These are phyloP conservation scores for Epirrhoe tristata DNA, from an alignment of 2,888 invertebrate genomes.

Conservation along the genomic window DNA sequence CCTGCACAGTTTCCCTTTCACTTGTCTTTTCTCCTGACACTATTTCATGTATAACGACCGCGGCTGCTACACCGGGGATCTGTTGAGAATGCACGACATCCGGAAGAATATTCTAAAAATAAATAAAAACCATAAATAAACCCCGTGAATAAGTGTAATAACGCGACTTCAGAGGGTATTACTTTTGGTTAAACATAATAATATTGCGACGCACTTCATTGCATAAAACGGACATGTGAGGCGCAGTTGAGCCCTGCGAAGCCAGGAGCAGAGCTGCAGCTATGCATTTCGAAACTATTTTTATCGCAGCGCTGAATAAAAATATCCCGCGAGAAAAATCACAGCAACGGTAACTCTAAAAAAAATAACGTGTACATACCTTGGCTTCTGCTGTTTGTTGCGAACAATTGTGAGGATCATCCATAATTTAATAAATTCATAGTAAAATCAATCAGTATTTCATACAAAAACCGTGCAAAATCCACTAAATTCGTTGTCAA, in stretches of 20 bases:
- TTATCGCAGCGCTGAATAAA: slow-evolving; percentile 64
- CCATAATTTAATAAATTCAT: slow-evolving; percentile 81
- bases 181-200: slow-evolving; percentile 26
- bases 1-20: slow-evolving; percentile 52
- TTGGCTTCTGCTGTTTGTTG: slow-evolving; percentile 67
- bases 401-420: slow-evolving; percentile 69
- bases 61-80: slow-evolving; percentile 68
- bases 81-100: slow-evolving; percentile 83
- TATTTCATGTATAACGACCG: slow-evolving; percentile 57
- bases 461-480: slow-evolving; percentile 67
- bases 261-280: slow-evolving; percentile 57
- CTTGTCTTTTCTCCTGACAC: slow-evolving; percentile 55
- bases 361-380: slow-evolving; percentile 55
- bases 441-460: slow-evolving; percentile 70
- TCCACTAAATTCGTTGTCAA: slow-evolving; percentile 78
- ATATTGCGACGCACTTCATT: slow-evolving; percentile 15
- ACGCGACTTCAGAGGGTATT: slow-evolving; percentile 36
- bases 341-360: slow-evolving; percentile 26
- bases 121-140: slow-evolving; percentile 73
- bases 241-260: slow-evolving; percentile 41
- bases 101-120: slow-evolving; percentile 84
- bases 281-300: slow-evolving; percentile 72
- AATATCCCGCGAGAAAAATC: slow-evolving; percentile 60
- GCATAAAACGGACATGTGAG: slow-evolving; percentile 10
- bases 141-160: slow-evolving; percentile 44